These are phyloP conservation scores for Athene noctua DNA, from an alignment of 2,113 vertebrate species.

Conservation along the genomic window DNA sequence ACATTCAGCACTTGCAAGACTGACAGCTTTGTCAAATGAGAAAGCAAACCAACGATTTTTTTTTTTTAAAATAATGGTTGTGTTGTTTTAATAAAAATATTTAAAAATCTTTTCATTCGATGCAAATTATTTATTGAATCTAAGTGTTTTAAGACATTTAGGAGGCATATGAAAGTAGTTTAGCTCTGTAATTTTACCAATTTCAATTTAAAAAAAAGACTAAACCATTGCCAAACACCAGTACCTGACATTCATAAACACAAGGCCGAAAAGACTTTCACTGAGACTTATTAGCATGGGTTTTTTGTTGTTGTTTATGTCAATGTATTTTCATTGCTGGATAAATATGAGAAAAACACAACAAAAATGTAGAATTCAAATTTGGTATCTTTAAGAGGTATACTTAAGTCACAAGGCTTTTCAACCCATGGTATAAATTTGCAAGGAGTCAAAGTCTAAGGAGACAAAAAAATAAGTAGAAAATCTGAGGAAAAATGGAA, in stretches of 20 bases:
- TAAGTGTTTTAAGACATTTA: neutral
- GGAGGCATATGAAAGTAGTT: neutral
- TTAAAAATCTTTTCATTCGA: neutral
- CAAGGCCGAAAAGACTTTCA: neutral
- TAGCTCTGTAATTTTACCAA: neutral
- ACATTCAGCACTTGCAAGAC: neutral
- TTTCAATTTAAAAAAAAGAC: neutral
- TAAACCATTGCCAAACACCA: neutral
- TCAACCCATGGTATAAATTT: neutral
- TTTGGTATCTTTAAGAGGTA: neutral
- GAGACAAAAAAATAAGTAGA: neutral
- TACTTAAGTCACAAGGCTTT: slow-evolving; percentile 10
- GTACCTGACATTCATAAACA: neutral
- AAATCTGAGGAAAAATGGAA: neutral
- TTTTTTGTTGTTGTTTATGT: neutral
- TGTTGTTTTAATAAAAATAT: neutral
- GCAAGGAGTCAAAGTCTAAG: neutral
- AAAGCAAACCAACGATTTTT: neutral
- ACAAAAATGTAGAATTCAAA: neutral
- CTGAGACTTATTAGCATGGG: neutral
- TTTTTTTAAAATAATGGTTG: neutral
- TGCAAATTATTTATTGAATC: neutral
- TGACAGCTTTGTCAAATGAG: neutral
- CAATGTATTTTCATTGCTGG: neutral
- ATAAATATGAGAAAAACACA: neutral